Percentiles rank a stretch among this genome's conserved stretches.
Evolutionary conservation across 64 coral and sea anemone genomes (phyloP).

Genomic region (Astreopora myriophthalma): DNA sequence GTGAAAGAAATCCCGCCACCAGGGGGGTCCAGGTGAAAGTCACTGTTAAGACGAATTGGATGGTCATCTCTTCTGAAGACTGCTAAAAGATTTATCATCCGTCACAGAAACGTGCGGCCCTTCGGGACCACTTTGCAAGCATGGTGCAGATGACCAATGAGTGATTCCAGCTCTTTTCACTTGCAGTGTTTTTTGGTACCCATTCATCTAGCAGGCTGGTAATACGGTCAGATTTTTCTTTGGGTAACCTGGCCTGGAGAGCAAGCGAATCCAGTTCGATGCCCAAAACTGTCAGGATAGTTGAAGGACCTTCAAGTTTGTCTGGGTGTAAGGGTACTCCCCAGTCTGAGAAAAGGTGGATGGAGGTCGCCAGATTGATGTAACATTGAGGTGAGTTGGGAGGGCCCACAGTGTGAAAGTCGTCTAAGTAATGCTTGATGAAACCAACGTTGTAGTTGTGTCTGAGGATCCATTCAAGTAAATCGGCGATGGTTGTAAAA

Average conservation of each 20-base stretch:
- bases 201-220: neutral
- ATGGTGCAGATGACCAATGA: neutral
- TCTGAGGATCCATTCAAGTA: neutral
- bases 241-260: neutral
- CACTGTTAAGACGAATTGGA: neutral
- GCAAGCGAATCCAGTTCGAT: neutral
- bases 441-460: neutral
- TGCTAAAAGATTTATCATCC: neutral
- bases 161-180: neutral
- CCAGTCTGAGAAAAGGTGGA: neutral
- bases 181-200: neutral
- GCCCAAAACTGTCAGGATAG: neutral
- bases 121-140: neutral
- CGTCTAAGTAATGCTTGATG: constrained; percentile 29
- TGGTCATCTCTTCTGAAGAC: neutral
- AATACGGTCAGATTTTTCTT: neutral
- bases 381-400: neutral
- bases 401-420: neutral
- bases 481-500: constrained; percentile 14
- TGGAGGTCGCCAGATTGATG: neutral
- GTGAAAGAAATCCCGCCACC: too few relatives aligned
- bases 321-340: neutral
- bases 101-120: neutral
- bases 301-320: neutral
- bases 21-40: too few relatives aligned